These are phyloP conservation scores for Oostethus manadensis DNA, from an alignment of 2,113 vertebrate genomes.

Conservation along the genomic window DNA sequence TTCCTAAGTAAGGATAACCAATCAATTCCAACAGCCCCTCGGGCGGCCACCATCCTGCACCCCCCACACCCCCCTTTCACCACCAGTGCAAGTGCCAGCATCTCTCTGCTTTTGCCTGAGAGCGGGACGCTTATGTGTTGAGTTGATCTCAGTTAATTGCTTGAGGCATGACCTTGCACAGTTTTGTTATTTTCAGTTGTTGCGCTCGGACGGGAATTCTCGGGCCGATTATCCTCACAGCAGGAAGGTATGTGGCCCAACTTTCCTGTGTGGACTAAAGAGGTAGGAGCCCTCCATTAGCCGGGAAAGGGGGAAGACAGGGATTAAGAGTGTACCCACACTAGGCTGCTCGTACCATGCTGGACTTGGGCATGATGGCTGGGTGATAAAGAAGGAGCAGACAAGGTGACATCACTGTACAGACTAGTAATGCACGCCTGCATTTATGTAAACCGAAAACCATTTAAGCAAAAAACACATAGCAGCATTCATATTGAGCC, in stretches of 20 bases:
- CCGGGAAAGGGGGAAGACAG: slow-evolving; percentile 7
- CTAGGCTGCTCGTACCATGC: no score
- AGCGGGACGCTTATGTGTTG: slow-evolving; percentile 44
- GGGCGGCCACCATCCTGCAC: slow-evolving; percentile 47
- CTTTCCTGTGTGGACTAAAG: slow-evolving; percentile 49
- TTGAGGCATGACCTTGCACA: slow-evolving; percentile 52
- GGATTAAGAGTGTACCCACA: slow-evolving; percentile 11
- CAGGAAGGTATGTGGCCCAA: slow-evolving; percentile 44
- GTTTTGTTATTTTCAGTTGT: slow-evolving; percentile 46
- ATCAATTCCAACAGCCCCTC: slow-evolving; percentile 53
- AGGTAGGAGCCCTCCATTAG: slow-evolving; percentile 51
- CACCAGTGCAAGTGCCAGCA: no score
- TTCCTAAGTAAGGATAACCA: slow-evolving; percentile 65
- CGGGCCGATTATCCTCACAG: slow-evolving; percentile 50
- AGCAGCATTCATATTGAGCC: slow-evolving; percentile 3
- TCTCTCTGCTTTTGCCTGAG: slow-evolving; percentile 18
- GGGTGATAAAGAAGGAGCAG: no score
- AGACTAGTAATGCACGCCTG: background rate
- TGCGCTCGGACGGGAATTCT: slow-evolving; percentile 48
- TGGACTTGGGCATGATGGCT: no score
- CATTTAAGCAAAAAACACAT: no score
- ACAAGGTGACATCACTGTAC: slow-evolving; percentile 1
- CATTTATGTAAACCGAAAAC: slow-evolving; percentile 1
- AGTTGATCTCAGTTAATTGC: slow-evolving; percentile 59
- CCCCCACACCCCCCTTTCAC: slow-evolving; percentile 11